A percentile compares a stretch with the other conserved stretches of the same genome.
phyloP scores from a whole-genome alignment of 2,797 vertebrate genomes.

The Lepidocolaptes lacrymiger region DNA sequence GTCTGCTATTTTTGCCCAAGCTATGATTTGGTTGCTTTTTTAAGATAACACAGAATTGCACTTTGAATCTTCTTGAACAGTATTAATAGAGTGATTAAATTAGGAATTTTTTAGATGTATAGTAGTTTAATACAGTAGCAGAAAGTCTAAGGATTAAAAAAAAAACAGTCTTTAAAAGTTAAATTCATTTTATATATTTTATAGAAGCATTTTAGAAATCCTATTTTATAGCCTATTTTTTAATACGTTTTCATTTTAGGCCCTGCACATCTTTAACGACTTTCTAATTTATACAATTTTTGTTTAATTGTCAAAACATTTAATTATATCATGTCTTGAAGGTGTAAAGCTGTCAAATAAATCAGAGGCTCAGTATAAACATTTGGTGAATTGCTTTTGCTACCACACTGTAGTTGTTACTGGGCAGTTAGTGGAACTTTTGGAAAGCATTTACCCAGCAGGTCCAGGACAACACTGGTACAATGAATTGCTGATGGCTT shows the following conservation, averaged over 20 bases:
- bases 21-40: not conserved
- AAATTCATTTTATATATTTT: constrained; percentile 49
- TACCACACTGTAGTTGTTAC: constrained; percentile 72
- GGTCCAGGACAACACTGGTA: constrained; percentile 73
- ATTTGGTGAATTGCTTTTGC: constrained; percentile 77
- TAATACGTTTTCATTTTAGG: constrained; percentile 74
- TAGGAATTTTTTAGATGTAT: not conserved
- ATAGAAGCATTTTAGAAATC: constrained; percentile 57
- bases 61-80: not conserved
- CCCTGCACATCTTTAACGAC: constrained; percentile 74
- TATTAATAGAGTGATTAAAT: not conserved
- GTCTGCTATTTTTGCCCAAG: not conserved
- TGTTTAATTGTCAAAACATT: constrained; percentile 86
- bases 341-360: constrained; percentile 89
- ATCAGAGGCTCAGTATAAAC: constrained; percentile 81
- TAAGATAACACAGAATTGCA: not conserved
- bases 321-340: constrained; percentile 84
- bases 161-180: not conserved
- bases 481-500: constrained; percentile 75
- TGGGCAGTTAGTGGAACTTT: constrained; percentile 69
- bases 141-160: constrained; percentile 16
- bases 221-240: constrained; percentile 27
- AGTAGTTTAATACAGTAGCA: not conserved
- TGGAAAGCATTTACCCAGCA: constrained; percentile 74
- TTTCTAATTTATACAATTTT: constrained; percentile 85